These are phyloP conservation scores for Zele albiditarsus DNA, from an alignment of 2,888 invertebrate genomes.

Conservation along the genomic window DNA sequence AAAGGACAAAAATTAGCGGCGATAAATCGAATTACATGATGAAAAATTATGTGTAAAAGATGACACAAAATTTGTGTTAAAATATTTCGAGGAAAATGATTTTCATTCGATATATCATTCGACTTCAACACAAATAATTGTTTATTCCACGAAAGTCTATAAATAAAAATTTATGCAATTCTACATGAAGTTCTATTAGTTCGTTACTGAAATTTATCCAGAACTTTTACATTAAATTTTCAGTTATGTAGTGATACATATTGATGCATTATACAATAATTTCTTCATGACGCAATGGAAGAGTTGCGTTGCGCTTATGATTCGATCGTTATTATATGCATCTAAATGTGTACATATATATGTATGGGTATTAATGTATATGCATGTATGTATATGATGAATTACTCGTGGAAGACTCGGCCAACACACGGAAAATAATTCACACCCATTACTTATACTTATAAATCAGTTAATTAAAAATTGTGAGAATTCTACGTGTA, in stretches of 20 bases:
- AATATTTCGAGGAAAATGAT: too few species aligned
- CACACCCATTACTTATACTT: background rate
- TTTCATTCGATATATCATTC: too few species aligned
- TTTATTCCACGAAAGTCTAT: too few species aligned
- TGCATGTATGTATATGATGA: slow-evolving; percentile 18
- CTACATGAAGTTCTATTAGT: too few species aligned
- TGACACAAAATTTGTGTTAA: too few species aligned
- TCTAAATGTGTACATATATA: background rate
- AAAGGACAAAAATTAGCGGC: too few species aligned
- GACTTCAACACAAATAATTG: too few species aligned
- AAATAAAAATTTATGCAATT: too few species aligned
- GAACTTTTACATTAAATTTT: too few species aligned
- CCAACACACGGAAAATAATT: slow-evolving; percentile 27
- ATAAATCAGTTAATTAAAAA: background rate
- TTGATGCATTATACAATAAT: background rate
- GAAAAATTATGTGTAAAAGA: too few species aligned
- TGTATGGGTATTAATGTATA: background rate
- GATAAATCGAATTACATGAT: too few species aligned
- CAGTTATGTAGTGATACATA: background rate
- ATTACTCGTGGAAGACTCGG: slow-evolving; percentile 45
- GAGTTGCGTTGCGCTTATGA: slow-evolving; percentile 34
- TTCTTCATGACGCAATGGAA: slow-evolving; percentile 30
- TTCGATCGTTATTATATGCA: slow-evolving; percentile 36
- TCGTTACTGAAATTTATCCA: too few species aligned
- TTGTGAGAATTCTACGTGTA: background rate